phyloP scores from a whole-genome alignment of 2,113 vertebrate genomes.

The Chloropsis hardwickii region DNA sequence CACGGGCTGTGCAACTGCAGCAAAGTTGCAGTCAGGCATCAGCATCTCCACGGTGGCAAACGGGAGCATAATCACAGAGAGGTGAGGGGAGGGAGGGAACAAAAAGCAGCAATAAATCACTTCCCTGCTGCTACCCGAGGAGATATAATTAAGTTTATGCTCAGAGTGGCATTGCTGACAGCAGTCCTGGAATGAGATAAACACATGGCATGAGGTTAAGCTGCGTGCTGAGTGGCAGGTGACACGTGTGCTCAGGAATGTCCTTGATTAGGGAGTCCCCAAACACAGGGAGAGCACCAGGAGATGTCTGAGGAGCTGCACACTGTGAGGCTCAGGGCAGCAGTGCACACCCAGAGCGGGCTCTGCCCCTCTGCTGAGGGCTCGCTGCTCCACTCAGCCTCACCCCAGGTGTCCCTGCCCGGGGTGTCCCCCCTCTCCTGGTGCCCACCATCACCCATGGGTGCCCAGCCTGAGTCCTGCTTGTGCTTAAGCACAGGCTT shows the following conservation, averaged over 20 bases:
- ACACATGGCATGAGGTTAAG: background rate
- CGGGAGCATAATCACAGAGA: background rate
- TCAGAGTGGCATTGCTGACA: slow-evolving; percentile 28
- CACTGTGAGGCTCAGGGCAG: background rate
- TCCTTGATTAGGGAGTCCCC: background rate
- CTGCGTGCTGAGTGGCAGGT: background rate
- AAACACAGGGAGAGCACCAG: rapidly evolving
- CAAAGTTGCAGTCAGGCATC: background rate
- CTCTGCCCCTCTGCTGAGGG: background rate
- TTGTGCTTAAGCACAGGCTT: background rate
- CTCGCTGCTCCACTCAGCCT: rapidly evolving
- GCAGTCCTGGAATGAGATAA: slow-evolving; percentile 38
- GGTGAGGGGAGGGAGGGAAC: slow-evolving; percentile 28
- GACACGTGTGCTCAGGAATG: background rate
- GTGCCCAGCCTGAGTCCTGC: background rate
- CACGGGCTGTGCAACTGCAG: background rate
- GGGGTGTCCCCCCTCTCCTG: background rate
- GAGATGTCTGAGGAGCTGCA: rapidly evolving
- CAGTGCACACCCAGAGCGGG: rapidly evolving
- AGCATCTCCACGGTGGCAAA: background rate
- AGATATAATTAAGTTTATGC: slow-evolving; percentile 61
- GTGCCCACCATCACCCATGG: background rate
- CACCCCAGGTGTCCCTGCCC: background rate
- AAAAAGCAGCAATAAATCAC: slow-evolving; percentile 62
- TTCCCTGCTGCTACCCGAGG: slow-evolving; percentile 28